Conservation (phyloP, 1,140 invertebrate species). For the Lasioglossum albipes region DNA sequence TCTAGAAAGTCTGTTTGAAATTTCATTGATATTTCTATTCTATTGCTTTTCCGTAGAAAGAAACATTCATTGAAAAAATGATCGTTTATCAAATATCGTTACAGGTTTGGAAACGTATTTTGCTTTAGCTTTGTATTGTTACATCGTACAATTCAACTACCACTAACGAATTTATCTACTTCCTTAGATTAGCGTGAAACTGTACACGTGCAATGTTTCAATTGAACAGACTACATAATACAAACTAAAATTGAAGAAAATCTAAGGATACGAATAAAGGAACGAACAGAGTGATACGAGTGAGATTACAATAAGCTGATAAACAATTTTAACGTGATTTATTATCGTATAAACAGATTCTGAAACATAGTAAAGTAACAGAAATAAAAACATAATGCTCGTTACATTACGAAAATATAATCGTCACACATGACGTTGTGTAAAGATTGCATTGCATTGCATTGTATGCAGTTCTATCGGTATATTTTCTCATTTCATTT, state of each 20-base stretch:
- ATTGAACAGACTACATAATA: background rate
- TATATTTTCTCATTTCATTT: background rate
- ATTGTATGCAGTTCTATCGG: background rate
- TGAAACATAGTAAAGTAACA: slow-evolving; percentile 4
- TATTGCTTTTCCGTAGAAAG: background rate
- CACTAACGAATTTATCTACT: background rate
- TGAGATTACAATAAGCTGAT: background rate
- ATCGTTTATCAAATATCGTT: background rate
- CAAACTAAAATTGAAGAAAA: background rate
- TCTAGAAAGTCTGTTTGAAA: too few species aligned
- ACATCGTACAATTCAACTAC: background rate
- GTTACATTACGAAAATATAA: background rate
- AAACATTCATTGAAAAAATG: slow-evolving; percentile 1
- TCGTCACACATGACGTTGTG: background rate
- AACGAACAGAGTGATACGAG: background rate
- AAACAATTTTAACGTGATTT: background rate
- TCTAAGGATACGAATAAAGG: background rate
- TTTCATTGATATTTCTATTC: background rate
- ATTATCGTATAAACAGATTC: slow-evolving; percentile 1
- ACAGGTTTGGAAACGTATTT: background rate
- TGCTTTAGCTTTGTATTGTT: background rate
- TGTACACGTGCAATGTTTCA: too few species aligned
- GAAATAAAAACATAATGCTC: background rate
- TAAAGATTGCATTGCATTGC: background rate
- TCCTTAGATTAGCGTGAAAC: background rate